Conservation (phyloP, 2,888 invertebrate species). For the Uloborus plumipes region DNA sequence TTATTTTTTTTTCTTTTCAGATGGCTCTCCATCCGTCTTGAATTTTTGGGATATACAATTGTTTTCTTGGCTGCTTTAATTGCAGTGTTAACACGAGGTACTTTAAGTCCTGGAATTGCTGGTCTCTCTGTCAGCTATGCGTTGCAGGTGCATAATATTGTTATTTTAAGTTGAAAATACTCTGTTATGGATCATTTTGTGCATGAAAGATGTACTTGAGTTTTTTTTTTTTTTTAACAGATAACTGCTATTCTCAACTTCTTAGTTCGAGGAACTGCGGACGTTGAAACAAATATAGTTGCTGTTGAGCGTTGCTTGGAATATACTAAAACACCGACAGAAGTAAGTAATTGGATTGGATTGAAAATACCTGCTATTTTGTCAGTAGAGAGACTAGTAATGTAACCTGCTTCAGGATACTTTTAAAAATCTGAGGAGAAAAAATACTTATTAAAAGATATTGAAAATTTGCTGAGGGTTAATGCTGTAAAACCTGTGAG, state of each 20-base stretch:
- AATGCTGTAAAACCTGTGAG: too few relatives aligned
- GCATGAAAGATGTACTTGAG: background rate
- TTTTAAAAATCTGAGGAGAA: too few relatives aligned
- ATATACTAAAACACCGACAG: slow-evolving; percentile 74
- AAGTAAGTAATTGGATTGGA: slow-evolving; percentile 36
- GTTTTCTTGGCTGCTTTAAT: slow-evolving; percentile 76
- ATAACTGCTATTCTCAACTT: slow-evolving; percentile 94
- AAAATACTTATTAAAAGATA: too few relatives aligned
- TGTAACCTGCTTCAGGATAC: too few relatives aligned
- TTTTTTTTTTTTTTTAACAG: slow-evolving; percentile 12
- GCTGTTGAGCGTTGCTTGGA: slow-evolving; percentile 97
- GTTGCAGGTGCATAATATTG: slow-evolving; percentile 68
- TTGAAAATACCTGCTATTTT: too few relatives aligned
- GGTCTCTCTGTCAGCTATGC: slow-evolving; percentile 75
- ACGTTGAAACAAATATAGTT: slow-evolving; percentile 97
- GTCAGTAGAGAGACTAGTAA: too few relatives aligned
- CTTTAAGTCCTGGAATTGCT: slow-evolving; percentile 74
- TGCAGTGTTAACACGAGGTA: slow-evolving; percentile 73
- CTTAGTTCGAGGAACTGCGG: slow-evolving; percentile 95
- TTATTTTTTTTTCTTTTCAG: slow-evolving; percentile 63
- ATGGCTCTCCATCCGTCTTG: slow-evolving; percentile 73
- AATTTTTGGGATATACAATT: slow-evolving; percentile 75
- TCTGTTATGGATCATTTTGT: background rate
- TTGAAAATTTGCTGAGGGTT: too few relatives aligned
- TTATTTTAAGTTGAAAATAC: background rate